phyloP scores from a whole-genome alignment of 2,797 vertebrate species.

The Garrulus glandarius region DNA sequence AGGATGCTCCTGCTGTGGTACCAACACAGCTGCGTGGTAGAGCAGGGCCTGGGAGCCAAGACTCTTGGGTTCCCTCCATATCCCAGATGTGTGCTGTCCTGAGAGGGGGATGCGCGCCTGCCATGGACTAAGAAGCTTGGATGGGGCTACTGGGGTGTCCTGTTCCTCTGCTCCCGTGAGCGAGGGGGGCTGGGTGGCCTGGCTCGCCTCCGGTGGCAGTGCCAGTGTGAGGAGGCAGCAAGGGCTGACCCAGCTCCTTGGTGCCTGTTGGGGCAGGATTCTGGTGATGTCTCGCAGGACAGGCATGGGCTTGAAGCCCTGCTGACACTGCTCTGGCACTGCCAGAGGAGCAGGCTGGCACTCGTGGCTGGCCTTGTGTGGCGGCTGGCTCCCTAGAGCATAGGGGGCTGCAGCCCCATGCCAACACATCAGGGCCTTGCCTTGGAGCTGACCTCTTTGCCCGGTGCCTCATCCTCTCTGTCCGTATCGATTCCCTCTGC shows the following conservation, averaged over 20 bases:
- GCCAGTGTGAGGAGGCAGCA: accelerated
- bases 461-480: background rate
- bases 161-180: background rate
- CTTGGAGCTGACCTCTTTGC: background rate
- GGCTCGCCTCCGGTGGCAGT: background rate
- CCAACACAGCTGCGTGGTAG: accelerated
- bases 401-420: background rate
- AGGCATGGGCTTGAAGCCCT: background rate
- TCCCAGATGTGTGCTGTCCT: background rate
- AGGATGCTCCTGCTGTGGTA: background rate
- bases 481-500: accelerated
- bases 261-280: background rate
- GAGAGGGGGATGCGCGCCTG: accelerated
- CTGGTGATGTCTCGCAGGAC: background rate
- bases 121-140: background rate
- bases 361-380: background rate
- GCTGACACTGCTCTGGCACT: background rate
- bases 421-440: background rate
- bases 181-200: accelerated
- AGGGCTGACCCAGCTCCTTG: background rate
- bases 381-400: background rate
- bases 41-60: background rate
- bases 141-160: background rate
- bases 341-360: background rate
- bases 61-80: background rate